Percentiles rank a stretch among this genome's conserved stretches.
These are phyloP conservation scores for Danionella dracula DNA, from an alignment of 2,797 vertebrate species.

Conservation along the genomic window DNA sequence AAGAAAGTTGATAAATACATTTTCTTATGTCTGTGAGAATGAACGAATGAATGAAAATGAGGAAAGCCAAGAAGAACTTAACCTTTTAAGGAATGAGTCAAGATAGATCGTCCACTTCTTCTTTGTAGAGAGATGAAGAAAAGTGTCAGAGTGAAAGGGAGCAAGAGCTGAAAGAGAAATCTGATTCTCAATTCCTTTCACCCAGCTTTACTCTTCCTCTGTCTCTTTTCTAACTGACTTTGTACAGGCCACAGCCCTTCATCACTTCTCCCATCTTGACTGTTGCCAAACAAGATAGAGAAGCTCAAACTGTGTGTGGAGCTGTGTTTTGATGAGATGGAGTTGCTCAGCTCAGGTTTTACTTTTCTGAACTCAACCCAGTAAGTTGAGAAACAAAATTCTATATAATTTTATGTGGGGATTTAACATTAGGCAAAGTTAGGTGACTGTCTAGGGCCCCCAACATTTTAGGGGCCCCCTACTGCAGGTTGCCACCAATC, in stretches of 20 bases:
- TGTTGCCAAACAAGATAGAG: slow-evolving; percentile 34
- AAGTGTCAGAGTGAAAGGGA: slow-evolving; percentile 3
- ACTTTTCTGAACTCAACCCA: background rate
- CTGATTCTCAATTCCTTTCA: slow-evolving; percentile 10
- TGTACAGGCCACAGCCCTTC: slow-evolving; percentile 22
- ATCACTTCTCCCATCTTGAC: slow-evolving; percentile 2
- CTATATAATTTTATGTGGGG: too few species aligned
- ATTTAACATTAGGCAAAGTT: too few species aligned
- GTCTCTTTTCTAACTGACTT: background rate
- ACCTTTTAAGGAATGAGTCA: slow-evolving; percentile 12
- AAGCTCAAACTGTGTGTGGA: background rate
- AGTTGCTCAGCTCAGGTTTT: background rate
- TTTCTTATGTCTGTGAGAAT: background rate
- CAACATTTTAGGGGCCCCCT: too few species aligned
- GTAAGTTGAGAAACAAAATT: background rate
- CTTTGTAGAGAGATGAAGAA: slow-evolving; percentile 11
- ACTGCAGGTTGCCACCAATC: too few species aligned
- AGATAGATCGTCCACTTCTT: slow-evolving; percentile 4
- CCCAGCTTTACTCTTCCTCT: slow-evolving; percentile 23
- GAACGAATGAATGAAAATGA: background rate
- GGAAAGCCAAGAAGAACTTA: slow-evolving; percentile 7
- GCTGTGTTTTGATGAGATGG: background rate
- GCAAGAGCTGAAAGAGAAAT: slow-evolving; percentile 14
- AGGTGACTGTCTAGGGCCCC: too few species aligned
- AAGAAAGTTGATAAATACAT: slow-evolving; percentile 6